Percentiles rank a stretch among this genome's conserved stretches.
phyloP scores from a whole-genome alignment of 2,113 vertebrate genomes.

The Onychostruthus taczanowskii region DNA sequence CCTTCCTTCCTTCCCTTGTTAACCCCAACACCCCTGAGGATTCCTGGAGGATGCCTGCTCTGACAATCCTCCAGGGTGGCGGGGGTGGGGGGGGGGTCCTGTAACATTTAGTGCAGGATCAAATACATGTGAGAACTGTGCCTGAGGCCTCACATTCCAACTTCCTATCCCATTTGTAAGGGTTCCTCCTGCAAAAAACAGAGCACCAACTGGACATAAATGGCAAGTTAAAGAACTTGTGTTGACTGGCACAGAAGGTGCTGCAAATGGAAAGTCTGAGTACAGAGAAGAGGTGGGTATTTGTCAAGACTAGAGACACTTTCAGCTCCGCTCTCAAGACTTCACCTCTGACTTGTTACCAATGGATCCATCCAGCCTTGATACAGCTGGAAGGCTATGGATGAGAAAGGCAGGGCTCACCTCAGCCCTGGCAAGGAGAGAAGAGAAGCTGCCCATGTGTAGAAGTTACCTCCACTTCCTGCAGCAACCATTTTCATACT shows the following conservation, averaged over 20 bases:
- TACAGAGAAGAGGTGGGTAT: neutral
- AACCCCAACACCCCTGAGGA: neutral
- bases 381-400: neutral
- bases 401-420: neutral
- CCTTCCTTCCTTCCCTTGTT: no score
- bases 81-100: rapidly evolving
- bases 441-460: neutral
- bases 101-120: neutral
- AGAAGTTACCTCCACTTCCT: neutral
- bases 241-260: neutral
- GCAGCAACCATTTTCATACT: neutral
- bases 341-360: neutral
- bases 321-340: neutral
- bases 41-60: neutral
- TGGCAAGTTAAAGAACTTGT: neutral
- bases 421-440: neutral
- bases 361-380: neutral
- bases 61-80: rapidly evolving
- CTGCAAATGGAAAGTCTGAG: neutral
- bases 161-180: neutral
- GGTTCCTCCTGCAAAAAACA: neutral
- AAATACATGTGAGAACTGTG: neutral
- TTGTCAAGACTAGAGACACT: neutral
- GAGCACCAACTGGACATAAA: neutral
- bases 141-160: neutral